These are phyloP conservation scores for Branchellion lobata DNA, from an alignment of 2,888 invertebrate genomes.

Conservation along the genomic window DNA sequence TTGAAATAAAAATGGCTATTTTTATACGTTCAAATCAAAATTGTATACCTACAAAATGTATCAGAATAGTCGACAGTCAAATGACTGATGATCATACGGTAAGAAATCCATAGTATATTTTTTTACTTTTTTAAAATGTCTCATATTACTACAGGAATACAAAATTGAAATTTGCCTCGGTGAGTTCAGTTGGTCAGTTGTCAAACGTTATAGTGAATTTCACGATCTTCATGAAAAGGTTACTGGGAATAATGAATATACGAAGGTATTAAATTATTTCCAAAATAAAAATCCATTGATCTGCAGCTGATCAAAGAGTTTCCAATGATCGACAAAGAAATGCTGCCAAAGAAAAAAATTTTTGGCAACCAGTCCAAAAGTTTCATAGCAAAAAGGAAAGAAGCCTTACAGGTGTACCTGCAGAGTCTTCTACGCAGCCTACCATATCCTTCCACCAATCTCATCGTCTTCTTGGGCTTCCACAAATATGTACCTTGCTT, in stretches of 20 bases:
- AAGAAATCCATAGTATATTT: not conserved
- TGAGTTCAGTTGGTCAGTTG: conserved; percentile 73
- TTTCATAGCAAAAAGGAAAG: conserved; percentile 80
- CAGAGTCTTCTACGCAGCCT: conserved; percentile 72
- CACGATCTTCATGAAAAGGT: conserved; percentile 75
- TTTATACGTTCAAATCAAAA: conserved; percentile 14
- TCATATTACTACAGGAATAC: conserved; percentile 58
- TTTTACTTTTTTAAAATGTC: not conserved
- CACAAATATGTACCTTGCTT: conserved; percentile 70
- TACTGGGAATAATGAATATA: too few species aligned
- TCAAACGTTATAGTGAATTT: conserved; percentile 86
- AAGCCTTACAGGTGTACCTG: conserved; percentile 79
- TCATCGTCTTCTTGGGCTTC: conserved; percentile 83
- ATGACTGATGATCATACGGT: conserved; percentile 36
- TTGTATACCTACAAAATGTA: conserved; percentile 7
- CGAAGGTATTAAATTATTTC: too few species aligned
- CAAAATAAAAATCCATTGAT: too few species aligned
- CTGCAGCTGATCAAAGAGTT: conserved; percentile 73
- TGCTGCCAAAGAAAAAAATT: conserved; percentile 88
- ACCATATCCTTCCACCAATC: conserved; percentile 74
- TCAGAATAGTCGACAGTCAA: conserved; percentile 39
- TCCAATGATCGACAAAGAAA: conserved; percentile 75
- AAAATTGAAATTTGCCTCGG: conserved; percentile 61
- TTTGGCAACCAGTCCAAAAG: conserved; percentile 84
- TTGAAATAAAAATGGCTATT: conserved; percentile 36